Percentiles rank a stretch among this genome's conserved stretches.
Conservation (phyloP, 2,888 invertebrate genomes). For the Amblyteles armatorius region DNA sequence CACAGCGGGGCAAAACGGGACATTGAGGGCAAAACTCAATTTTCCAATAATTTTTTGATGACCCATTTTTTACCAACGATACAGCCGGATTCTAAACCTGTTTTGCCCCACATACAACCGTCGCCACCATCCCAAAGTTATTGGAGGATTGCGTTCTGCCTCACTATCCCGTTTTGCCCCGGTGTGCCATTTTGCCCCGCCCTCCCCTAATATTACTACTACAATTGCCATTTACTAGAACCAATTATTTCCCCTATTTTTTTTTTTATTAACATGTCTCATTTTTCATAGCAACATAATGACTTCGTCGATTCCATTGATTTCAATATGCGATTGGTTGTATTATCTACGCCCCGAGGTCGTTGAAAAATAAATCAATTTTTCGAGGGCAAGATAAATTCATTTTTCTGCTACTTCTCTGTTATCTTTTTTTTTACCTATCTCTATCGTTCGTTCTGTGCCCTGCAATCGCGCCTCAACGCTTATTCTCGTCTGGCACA, state of each 20-base stretch:
- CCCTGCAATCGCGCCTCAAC: constrained; percentile 47
- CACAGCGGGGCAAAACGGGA: no score
- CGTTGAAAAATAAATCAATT: not conserved
- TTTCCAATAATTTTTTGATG: no score
- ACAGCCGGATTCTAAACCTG: no score
- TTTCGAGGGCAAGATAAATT: not conserved
- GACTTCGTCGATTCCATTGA: not conserved
- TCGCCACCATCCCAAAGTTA: no score
- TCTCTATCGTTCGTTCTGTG: constrained; percentile 38
- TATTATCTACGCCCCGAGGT: not conserved
- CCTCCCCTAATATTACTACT: no score
- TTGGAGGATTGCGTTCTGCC: no score
- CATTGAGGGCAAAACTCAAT: no score
- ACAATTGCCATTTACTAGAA: no score
- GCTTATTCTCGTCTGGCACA: constrained; percentile 43
- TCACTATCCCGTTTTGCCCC: no score
- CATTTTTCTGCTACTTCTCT: not conserved
- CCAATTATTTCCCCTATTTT: not conserved
- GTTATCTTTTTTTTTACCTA: constrained; percentile 24
- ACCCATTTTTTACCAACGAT: no score
- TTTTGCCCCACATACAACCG: no score
- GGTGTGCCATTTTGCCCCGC: no score
- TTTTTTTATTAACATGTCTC: not conserved
- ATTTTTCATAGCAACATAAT: not conserved
- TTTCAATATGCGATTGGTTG: not conserved